These are phyloP conservation scores for Crypturellus tataupa DNA, from an alignment of 2,797 vertebrate species.

Conservation along the genomic window DNA sequence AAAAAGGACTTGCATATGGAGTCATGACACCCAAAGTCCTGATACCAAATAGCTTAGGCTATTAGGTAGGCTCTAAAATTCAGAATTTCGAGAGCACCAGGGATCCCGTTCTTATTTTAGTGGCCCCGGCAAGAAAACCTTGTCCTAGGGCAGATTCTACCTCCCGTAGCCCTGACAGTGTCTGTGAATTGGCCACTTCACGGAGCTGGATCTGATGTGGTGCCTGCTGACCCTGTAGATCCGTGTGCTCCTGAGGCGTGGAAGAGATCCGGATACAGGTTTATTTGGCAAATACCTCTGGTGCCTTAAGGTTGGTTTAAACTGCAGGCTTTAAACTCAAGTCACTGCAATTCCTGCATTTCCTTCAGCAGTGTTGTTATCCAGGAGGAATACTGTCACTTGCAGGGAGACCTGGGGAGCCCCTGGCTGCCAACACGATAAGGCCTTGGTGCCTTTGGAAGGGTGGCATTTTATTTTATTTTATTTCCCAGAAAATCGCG, in stretches of 20 bases:
- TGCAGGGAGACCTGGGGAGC: background rate
- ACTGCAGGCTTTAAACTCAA: background rate
- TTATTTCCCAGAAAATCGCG: background rate
- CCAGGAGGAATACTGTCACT: too few species aligned
- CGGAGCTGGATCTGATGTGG: background rate
- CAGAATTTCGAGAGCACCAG: background rate
- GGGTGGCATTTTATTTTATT: background rate
- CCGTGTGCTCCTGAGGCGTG: background rate
- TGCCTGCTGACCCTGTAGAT: background rate
- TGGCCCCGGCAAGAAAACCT: too few species aligned
- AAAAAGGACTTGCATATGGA: background rate
- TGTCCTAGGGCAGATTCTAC: background rate
- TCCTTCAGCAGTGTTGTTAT: background rate
- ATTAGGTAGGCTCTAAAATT: background rate
- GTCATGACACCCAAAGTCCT: background rate
- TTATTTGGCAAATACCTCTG: too few species aligned
- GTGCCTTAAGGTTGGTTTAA: background rate
- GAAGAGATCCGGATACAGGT: background rate
- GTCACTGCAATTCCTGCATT: background rate
- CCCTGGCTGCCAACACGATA: background rate
- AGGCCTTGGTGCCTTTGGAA: background rate
- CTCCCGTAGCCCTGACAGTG: background rate
- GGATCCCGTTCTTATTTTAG: background rate
- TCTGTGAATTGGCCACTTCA: background rate
- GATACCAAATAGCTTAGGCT: background rate